phyloP scores from a whole-genome alignment of 2,888 invertebrate species.

The Eurois occulta region DNA sequence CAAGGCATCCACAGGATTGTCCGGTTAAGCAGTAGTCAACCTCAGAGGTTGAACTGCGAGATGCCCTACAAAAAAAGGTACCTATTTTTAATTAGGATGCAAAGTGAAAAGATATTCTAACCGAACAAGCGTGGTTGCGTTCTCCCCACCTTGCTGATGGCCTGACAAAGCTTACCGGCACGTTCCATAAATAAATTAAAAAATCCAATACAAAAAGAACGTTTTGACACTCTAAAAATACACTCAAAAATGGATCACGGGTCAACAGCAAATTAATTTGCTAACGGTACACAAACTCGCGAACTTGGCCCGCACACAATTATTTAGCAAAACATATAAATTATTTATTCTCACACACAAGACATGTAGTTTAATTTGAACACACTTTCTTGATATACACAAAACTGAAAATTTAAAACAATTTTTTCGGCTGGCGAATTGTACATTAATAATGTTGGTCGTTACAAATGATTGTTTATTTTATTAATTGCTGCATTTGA shows the following conservation, averaged over 20 bases:
- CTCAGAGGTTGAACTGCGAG: no score
- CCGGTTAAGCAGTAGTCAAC: no score
- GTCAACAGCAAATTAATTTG: constrained; percentile 46
- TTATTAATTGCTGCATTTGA: constrained; percentile 18
- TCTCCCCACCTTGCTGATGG: not conserved
- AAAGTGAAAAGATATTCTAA: not conserved
- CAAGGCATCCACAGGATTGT: no score
- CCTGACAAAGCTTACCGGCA: not conserved
- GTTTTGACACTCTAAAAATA: constrained; percentile 32
- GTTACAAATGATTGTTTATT: constrained; percentile 9
- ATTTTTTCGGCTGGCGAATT: not conserved
- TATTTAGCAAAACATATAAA: constrained; percentile 40
- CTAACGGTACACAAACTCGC: constrained; percentile 45
- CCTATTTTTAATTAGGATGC: not conserved
- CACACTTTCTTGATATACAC: constrained; percentile 27
- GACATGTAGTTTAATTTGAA: constrained; percentile 44
- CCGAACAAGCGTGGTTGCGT: not conserved
- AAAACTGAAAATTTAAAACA: not conserved
- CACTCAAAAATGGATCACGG: constrained; percentile 40
- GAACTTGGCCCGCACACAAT: constrained; percentile 28
- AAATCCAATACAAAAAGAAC: constrained; percentile 7
- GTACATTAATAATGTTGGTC: constrained; percentile 9
- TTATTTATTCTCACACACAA: constrained; percentile 43
- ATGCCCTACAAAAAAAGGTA: no score
- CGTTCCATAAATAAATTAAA: not conserved